These are phyloP conservation scores for Sphaerodactylus townsendi DNA, from an alignment of 2,113 vertebrate species.

Conservation along the genomic window DNA sequence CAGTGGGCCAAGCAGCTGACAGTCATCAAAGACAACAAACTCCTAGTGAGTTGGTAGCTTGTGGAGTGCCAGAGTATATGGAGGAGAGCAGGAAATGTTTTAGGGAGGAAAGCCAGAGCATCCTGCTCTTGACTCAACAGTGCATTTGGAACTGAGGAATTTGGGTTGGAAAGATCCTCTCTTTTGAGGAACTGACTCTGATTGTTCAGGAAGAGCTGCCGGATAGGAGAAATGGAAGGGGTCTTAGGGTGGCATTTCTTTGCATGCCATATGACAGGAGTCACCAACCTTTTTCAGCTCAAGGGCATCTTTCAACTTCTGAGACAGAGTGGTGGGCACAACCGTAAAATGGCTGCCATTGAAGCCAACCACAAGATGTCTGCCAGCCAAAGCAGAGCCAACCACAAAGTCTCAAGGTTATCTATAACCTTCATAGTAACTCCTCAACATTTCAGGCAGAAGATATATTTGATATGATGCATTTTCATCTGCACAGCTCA, in stretches of 20 bases:
- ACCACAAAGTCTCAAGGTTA: too few relatives aligned
- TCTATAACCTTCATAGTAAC: too few relatives aligned
- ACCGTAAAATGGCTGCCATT: too few relatives aligned
- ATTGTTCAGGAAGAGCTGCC: neutral
- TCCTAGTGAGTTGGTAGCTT: slow-evolving; percentile 82
- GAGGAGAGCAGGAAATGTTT: neutral
- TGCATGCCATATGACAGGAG: too few relatives aligned
- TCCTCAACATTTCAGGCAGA: too few relatives aligned
- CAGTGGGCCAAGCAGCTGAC: slow-evolving; percentile 98
- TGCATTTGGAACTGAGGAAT: neutral
- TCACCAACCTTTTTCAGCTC: too few relatives aligned
- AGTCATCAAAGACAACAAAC: slow-evolving; percentile 88
- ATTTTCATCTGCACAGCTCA: too few relatives aligned
- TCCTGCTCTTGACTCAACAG: neutral
- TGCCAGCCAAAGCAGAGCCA: too few relatives aligned
- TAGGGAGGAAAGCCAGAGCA: neutral
- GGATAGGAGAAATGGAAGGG: neutral
- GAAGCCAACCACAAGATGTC: too few relatives aligned
- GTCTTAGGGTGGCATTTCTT: neutral
- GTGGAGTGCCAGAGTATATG: rapidly evolving
- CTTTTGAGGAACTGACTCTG: rapidly evolving
- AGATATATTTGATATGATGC: too few relatives aligned
- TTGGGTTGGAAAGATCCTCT: rapidly evolving
- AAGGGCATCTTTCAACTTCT: too few relatives aligned
- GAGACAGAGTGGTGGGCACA: too few relatives aligned